Conservation (phyloP, 2,888 invertebrate genomes). For the Drymonia ruficornis region DNA sequence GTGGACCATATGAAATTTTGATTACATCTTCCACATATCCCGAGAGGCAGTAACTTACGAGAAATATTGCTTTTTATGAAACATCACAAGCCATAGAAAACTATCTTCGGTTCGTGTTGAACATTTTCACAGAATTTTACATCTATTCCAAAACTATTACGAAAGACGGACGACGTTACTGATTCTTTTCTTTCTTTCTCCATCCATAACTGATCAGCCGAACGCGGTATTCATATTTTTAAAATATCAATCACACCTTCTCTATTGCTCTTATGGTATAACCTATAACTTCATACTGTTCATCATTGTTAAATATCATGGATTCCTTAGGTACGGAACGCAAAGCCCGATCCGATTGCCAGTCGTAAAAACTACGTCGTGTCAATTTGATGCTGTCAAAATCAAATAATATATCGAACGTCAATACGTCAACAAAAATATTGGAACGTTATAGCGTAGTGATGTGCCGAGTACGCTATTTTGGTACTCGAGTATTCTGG, state of each 20-base stretch:
- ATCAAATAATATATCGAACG: no score
- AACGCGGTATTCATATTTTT: not conserved
- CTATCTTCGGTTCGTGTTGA: constrained; percentile 45
- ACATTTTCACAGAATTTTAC: constrained; percentile 55
- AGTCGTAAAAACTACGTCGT: no score
- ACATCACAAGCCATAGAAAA: constrained; percentile 72
- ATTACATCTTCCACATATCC: constrained; percentile 63
- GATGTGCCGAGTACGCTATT: no score
- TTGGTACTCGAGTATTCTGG: no score
- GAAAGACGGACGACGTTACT: constrained; percentile 45
- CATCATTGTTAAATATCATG: not conserved
- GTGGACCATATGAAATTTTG: constrained; percentile 64
- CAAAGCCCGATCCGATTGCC: no score
- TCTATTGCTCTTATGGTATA: constrained; percentile 6
- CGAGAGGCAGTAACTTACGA: constrained; percentile 36
- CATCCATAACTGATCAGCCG: not conserved
- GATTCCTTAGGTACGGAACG: not conserved
- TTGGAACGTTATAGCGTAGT: not conserved
- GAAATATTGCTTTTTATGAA: constrained; percentile 53
- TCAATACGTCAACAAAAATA: no score
- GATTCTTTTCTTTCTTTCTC: constrained; percentile 8
- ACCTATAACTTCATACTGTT: not conserved
- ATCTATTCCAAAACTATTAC: constrained; percentile 50
- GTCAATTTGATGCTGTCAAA: no score
- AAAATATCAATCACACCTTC: constrained; percentile 3